Conservation (phyloP, 1,140 invertebrate genomes). For the Bicyclus anynana region DNA sequence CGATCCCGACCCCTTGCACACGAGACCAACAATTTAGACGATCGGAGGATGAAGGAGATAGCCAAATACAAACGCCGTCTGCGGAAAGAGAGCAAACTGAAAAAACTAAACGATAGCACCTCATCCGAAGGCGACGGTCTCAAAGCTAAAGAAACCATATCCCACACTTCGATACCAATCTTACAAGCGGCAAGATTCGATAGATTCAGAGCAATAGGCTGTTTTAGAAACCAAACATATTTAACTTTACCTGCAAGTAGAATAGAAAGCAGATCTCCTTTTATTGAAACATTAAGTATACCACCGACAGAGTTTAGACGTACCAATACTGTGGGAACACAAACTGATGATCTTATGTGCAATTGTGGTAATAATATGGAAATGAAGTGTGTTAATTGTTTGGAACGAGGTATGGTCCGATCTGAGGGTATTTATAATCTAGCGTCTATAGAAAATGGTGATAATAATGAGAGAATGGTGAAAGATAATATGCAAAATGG, state of each 20-base stretch:
- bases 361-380: constrained; percentile 52
- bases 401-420: constrained; percentile 45
- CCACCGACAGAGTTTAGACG: constrained; percentile 54
- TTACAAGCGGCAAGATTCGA: constrained; percentile 72
- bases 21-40: constrained; percentile 58
- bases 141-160: constrained; percentile 50
- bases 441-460: constrained; percentile 41
- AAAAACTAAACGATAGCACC: constrained; percentile 58
- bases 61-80: constrained; percentile 68
- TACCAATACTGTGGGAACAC: constrained; percentile 64
- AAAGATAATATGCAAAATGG: neutral
- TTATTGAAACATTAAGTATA: constrained; percentile 42
- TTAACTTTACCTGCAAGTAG: constrained; percentile 58
- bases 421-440: constrained; percentile 64
- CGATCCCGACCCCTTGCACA: constrained; percentile 26
- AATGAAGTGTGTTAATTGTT: constrained; percentile 49
- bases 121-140: constrained; percentile 59
- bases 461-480: neutral
- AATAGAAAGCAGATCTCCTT: constrained; percentile 53
- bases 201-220: constrained; percentile 64
- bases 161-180: constrained; percentile 73
- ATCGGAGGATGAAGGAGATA: constrained; percentile 62
- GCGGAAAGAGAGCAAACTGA: constrained; percentile 66
- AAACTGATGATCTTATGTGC: constrained; percentile 64
- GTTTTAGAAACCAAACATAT: constrained; percentile 69